Base-by-base conservation (phyloP, 2,888 invertebrate genomes). In the Macaria notata region DNA sequence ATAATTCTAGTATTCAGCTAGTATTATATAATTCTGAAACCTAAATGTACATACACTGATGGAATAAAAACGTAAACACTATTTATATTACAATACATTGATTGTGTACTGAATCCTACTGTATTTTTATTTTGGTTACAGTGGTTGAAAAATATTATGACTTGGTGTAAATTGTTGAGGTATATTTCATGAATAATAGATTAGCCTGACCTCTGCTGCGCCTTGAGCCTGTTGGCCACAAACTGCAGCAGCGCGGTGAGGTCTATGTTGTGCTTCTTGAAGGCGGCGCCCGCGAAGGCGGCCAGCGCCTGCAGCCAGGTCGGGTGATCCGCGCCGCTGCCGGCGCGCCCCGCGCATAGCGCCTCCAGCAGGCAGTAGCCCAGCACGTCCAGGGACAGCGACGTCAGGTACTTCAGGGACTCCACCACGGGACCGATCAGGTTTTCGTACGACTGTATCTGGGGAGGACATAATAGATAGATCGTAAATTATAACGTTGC, bases 191-290 rank as follows among this genome's bases (percentile, higher is more conserved):
- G 5, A 7, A 38, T 38, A 38, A 38, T 7, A 7, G 8, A 38
- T 9, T 9, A 42, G 9, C n/a, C 49, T 8, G 51, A 97, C 97
- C 97, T 98, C 86, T 98, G 98, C 72, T 98, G 97, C 29, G 97
- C 96, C 85, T 99, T 99, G 19, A 99, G 93, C 79, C 99, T 97
- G 91, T 99, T 99, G 42, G 98, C 98, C 31, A 99, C 97, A 84
- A 98, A 99, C 84, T 99, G 99, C 78, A 99, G 89, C 65, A 99
- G 87, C 3, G 99, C 99, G 3, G 97, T 96, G 62, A 99, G 92
- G 80, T 99, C 99, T 59, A 99, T 97, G 73, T 96, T 96, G 84
- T 99, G 99, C 82, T 99, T 99, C 89, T 98, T 98, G 86, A 97
- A 99, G 66, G 99, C 96, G 3, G 98, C 96, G 8, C 99, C 99